Conservation (phyloP, 2,113 vertebrate genomes). For the Gymnocephalus cernua region DNA sequence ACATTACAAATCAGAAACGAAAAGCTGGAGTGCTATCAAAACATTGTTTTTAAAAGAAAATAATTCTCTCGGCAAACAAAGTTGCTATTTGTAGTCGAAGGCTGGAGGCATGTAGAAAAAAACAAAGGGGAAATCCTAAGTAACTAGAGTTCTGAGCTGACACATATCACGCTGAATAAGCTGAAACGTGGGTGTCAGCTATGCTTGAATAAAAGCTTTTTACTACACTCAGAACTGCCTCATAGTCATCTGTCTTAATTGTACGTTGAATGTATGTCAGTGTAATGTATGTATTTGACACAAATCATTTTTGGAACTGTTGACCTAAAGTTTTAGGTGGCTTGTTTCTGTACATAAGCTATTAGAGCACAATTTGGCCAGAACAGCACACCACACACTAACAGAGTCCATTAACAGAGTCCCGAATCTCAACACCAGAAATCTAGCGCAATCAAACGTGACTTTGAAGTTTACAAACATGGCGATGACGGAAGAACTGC, state of each 20-base stretch:
- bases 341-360: neutral
- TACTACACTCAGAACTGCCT: conserved; percentile 2
- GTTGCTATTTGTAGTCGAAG: conserved; percentile 2
- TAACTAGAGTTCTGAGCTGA: conserved; percentile 3
- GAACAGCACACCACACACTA: no score
- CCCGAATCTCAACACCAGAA: no score
- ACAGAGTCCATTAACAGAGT: no score
- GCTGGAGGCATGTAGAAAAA: conserved; percentile 12
- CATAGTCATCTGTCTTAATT: neutral
- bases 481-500: no score
- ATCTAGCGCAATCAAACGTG: no score
- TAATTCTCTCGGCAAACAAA: neutral
- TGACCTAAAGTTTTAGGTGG: neutral
- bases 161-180: conserved; percentile 41
- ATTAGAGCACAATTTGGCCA: no score
- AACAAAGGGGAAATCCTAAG: conserved; percentile 26
- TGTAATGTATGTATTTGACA: neutral
- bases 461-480: no score
- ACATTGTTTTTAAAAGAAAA: neutral
- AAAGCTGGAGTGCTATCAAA: neutral
- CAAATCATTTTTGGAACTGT: neutral
- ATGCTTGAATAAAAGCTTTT: conserved; percentile 29
- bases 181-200: conserved; percentile 49
- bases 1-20: neutral
- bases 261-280: neutral